Evolutionary conservation across 2,113 vertebrate genomes (phyloP).

Genomic region (Lutjanus erythropterus): DNA sequence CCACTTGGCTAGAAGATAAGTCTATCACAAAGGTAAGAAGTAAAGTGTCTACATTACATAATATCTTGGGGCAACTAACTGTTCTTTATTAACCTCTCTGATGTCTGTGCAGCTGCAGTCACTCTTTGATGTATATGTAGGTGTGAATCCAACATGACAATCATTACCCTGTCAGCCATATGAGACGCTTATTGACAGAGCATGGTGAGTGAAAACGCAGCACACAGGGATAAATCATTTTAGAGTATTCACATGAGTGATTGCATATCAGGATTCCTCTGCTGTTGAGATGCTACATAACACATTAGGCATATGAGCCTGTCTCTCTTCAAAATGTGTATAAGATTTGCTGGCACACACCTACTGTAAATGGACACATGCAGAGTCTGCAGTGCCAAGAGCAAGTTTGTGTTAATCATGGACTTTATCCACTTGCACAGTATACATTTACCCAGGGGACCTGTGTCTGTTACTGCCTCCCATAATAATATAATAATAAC

Average conservation of each 20-base stretch:
- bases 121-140: neutral
- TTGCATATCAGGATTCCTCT: neutral
- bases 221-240: neutral
- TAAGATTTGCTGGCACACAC: constrained; percentile 1
- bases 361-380: constrained; percentile 19
- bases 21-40: too few species aligned
- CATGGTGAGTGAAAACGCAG: constrained; percentile 13
- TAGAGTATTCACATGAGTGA: neutral
- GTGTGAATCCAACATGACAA: neutral
- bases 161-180: constrained; percentile 10
- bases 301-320: neutral
- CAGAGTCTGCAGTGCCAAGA: constrained; percentile 7
- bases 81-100: neutral
- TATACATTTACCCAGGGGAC: constrained; percentile 66
- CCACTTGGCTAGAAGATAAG: too few species aligned
- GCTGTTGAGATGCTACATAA: neutral
- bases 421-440: constrained; percentile 51
- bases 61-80: neutral
- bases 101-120: neutral
- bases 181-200: constrained; percentile 12
- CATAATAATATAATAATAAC: constrained; percentile 62
- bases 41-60: neutral
- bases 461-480: constrained; percentile 62
- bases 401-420: constrained; percentile 53
- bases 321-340: constrained; percentile 1